A percentile compares a stretch with the other conserved stretches of the same genome.
Conservation (phyloP, 2,888 invertebrate genomes). For the Oscheius sp. region DNA sequence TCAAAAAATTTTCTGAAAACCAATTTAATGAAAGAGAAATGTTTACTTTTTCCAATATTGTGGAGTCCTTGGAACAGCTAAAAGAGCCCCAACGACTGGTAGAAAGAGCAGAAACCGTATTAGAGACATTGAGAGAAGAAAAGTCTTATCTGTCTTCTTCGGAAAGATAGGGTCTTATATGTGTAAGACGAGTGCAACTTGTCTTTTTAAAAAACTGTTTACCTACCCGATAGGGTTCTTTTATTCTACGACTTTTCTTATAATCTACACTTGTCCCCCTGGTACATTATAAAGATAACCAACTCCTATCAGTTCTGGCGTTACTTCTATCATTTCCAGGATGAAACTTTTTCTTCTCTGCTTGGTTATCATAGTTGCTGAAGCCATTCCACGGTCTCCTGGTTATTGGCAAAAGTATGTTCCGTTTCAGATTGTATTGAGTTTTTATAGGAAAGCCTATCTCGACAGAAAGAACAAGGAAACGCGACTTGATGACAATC, state of each 20-base stretch:
- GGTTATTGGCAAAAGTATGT: conserved; percentile 3
- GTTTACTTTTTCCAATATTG: not conserved
- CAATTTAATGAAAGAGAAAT: not conserved
- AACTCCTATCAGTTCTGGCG: too few relatives aligned
- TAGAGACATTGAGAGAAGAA: too few relatives aligned
- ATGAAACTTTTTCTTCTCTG: conserved; percentile 9
- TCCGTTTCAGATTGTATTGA: not conserved
- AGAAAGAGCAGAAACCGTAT: too few relatives aligned
- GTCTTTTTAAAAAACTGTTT: too few relatives aligned
- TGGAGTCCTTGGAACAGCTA: conserved; percentile 1
- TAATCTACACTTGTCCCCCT: too few relatives aligned
- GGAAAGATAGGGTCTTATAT: too few relatives aligned
- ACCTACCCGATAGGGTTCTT: too few relatives aligned
- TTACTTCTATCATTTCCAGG: not conserved
- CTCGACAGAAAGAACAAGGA: not conserved
- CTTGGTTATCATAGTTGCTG: not conserved
- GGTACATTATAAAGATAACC: too few relatives aligned
- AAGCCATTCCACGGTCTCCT: not conserved
- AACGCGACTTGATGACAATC: not conserved
- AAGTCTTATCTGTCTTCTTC: too few relatives aligned
- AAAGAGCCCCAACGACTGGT: not conserved
- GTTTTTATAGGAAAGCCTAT: not conserved
- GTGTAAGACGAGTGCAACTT: too few relatives aligned
- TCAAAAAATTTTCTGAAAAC: too few relatives aligned
- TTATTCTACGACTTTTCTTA: too few relatives aligned